phyloP scores from a whole-genome alignment of 2,797 vertebrate genomes.

The Melanotaenia maccullochi region DNA sequence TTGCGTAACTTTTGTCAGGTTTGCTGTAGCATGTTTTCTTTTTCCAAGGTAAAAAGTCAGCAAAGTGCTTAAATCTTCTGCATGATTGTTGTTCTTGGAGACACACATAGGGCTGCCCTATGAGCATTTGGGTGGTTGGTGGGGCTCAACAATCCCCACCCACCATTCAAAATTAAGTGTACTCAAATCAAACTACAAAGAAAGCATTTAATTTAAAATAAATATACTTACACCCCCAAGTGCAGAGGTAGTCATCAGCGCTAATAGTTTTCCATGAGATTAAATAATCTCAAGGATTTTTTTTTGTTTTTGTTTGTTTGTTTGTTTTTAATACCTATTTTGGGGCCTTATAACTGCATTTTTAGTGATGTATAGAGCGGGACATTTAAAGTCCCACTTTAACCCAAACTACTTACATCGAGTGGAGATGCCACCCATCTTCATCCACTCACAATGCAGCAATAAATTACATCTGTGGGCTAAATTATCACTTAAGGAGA shows the following conservation, averaged over 20 bases:
- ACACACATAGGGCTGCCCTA: too few relatives aligned
- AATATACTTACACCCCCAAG: too few relatives aligned
- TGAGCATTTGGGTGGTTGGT: too few relatives aligned
- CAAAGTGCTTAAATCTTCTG: neutral
- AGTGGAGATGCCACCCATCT: neutral
- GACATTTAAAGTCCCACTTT: neutral
- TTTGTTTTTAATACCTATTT: too few relatives aligned
- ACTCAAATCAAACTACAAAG: neutral
- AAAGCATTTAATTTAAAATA: neutral
- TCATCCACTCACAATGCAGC: neutral
- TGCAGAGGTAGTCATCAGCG: neutral
- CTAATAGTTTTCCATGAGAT: neutral
- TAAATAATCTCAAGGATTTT: neutral
- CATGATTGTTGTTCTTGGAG: too few relatives aligned
- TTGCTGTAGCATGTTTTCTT: neutral
- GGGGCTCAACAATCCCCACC: too few relatives aligned
- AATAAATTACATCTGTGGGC: neutral
- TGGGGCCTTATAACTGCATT: neutral
- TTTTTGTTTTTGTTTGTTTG: too few relatives aligned
- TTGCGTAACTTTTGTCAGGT: neutral
- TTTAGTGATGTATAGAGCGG: neutral
- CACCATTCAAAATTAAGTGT: neutral
- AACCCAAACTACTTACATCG: neutral
- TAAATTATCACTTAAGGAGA: neutral
- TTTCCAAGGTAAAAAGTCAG: neutral